Conservation (phyloP, 2,113 vertebrate species). For the Prietella phreatophila region DNA sequence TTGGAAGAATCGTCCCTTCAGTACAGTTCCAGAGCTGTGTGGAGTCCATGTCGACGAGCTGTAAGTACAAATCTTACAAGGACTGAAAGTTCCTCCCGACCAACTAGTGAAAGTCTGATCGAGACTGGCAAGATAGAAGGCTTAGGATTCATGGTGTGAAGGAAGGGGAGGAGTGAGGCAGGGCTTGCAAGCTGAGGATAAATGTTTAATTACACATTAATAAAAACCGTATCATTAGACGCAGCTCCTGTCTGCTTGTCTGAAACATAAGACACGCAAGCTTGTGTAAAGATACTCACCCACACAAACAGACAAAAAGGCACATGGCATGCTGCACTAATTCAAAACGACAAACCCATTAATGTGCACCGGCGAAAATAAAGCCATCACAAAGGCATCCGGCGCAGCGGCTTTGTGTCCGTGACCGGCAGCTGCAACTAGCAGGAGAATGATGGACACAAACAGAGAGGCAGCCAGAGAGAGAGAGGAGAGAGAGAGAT, state of each 20-base stretch:
- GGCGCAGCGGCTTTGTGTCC: not conserved
- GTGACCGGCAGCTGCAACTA: not conserved
- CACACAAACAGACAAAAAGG: not conserved
- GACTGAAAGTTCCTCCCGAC: not conserved
- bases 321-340: constrained; percentile 17
- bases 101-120: not conserved
- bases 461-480: not conserved
- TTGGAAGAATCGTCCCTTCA: not conserved
- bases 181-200: constrained; percentile 22
- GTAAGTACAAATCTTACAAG: not conserved
- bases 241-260: not conserved
- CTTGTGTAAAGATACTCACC: not conserved
- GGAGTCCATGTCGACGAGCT: not conserved
- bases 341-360: constrained; percentile 40
- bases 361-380: constrained; percentile 26
- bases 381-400: constrained; percentile 27
- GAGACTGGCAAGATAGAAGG: not conserved
- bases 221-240: constrained; percentile 49
- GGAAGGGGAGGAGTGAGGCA: not conserved
- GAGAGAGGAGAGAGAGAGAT: not conserved
- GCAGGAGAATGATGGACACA: constrained; percentile 10
- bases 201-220: constrained; percentile 51
- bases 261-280: not conserved
- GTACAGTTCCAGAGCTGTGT: not conserved
- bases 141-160: constrained; percentile 3